phyloP scores from a whole-genome alignment of 2,113 vertebrate species.

The Desmodus rotundus region DNA sequence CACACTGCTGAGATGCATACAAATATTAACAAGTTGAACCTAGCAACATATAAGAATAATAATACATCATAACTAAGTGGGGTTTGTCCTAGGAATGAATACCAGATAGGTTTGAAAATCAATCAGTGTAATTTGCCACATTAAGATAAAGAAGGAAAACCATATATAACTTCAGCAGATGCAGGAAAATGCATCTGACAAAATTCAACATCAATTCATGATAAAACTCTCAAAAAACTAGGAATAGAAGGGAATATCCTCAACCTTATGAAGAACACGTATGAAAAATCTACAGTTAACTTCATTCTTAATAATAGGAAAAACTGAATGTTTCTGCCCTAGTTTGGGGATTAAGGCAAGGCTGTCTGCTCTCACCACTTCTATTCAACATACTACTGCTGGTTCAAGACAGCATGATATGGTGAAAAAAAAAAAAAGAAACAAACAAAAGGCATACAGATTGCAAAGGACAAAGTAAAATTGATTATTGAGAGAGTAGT shows the following conservation, averaged over 20 bases:
- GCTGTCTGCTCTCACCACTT: neutral
- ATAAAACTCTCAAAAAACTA: neutral
- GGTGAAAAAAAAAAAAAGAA: neutral
- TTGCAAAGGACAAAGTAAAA: neutral
- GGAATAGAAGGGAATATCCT: neutral
- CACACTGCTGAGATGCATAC: neutral
- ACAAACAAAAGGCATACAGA: neutral
- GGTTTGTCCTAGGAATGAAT: neutral
- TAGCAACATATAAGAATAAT: neutral
- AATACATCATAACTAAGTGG: neutral
- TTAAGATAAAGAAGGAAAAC: neutral
- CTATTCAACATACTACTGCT: neutral
- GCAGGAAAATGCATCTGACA: neutral
- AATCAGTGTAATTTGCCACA: neutral
- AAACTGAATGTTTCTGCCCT: neutral
- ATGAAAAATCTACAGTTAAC: neutral
- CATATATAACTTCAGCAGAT: neutral
- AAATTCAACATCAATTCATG: no score
- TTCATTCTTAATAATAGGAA: neutral
- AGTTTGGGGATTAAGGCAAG: neutral
- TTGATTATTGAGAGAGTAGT: neutral
- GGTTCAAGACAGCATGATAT: neutral
- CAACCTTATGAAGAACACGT: neutral
- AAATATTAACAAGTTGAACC: neutral
- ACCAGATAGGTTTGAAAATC: neutral